Base-by-base conservation (phyloP, 2,888 invertebrate species). In the Argyresthia albistria region DNA sequence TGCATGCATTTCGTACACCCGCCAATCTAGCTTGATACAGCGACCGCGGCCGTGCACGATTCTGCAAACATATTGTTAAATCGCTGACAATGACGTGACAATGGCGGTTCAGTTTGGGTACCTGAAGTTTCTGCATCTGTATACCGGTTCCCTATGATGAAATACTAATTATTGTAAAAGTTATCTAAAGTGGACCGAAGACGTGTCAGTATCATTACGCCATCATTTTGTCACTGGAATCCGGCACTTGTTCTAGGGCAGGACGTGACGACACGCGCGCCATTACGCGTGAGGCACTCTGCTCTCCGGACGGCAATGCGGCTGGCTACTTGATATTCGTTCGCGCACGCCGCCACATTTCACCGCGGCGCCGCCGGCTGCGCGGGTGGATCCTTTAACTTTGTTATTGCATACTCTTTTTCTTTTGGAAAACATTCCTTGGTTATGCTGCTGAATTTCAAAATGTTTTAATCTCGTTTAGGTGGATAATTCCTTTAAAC, bases 241-340 rank as follows among this genome's bases (percentile, higher is more conserved):
- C 25, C 25, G 6, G 25, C 3, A 6, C 25, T 6, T 4, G 6
- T 25, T 4, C 25, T 25, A 25, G 25, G 6, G 62, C 64, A 64
- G 69, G 62, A 74, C 76, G 75, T 76, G 76, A 69, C 71, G 72
- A 72, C 79, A 79, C 76, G 78, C 76, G 74, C 75, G 75, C 68
- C 70, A 71, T 73, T 78, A 79, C 76, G 78, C 67, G 66, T 64
- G 66, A 64, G 54, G 55, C 25, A 37, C 43, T 51, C 53, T 39
- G 39, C 39, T 39, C 39, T 11, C 45, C 14, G 15, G 14, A 12
- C 9, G 12, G 45, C 35, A 42, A n/a, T 43, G 43, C 50, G 42
- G 10, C 35, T 50, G 43, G 62, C 73, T 79, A 75, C 74, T 81
- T 81, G 71, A 66, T 80, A 81, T 81, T 81, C 81, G 65, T 61